phyloP scores from a whole-genome alignment of 2,888 invertebrate genomes.

The Cataglyphis albicans region DNA sequence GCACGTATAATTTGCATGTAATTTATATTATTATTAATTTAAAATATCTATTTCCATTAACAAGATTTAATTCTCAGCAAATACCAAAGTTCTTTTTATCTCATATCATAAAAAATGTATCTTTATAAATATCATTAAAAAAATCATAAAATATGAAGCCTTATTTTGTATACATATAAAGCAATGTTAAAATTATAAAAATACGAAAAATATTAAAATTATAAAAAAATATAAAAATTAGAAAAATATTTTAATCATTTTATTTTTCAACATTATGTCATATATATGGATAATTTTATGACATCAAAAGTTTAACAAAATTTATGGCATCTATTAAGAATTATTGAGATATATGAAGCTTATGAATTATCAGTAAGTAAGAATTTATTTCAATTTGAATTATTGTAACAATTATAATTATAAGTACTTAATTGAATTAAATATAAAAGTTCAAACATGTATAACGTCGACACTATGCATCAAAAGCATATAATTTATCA shows the following conservation, averaged over 20 bases:
- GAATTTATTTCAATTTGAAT: neutral
- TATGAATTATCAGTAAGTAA: neutral
- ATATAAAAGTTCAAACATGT: neutral
- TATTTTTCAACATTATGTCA: neutral
- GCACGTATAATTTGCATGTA: neutral
- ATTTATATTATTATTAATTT: slow-evolving; percentile 8
- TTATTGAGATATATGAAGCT: neutral
- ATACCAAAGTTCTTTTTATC: neutral
- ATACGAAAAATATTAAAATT: neutral
- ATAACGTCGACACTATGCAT: too few species aligned
- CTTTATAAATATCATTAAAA: neutral
- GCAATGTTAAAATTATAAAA: neutral
- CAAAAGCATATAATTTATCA: neutral
- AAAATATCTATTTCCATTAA: neutral
- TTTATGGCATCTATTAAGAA: neutral
- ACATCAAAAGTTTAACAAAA: neutral
- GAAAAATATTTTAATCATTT: neutral
- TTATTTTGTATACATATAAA: neutral
- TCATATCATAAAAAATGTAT: neutral
- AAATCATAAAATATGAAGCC: neutral
- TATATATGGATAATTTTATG: neutral
- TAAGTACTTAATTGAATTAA: neutral
- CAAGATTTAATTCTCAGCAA: neutral
- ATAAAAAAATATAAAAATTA: neutral
- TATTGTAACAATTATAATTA: neutral